These are phyloP conservation scores for Euzetes globulus DNA, from an alignment of 2,888 invertebrate species.

Conservation along the genomic window DNA sequence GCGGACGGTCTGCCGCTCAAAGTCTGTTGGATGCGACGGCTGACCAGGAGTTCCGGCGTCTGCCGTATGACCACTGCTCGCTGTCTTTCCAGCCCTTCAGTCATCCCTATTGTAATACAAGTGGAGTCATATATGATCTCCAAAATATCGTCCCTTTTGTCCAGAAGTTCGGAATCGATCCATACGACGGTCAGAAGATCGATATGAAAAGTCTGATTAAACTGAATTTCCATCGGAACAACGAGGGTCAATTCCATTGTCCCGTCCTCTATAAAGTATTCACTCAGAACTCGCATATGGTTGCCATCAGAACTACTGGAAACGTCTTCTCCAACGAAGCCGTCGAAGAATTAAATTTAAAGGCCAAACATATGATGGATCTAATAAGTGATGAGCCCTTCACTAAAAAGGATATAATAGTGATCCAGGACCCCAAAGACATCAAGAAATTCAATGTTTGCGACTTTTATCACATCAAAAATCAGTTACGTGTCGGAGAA, in stretches of 20 bases:
- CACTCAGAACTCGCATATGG: conserved; percentile 87
- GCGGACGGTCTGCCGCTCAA: conserved; percentile 44
- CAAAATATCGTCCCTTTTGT: conserved; percentile 71
- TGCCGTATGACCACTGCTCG: conserved; percentile 77
- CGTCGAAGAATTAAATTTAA: conserved; percentile 89
- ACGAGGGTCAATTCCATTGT: conserved; percentile 65
- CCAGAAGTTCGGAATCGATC: conserved; percentile 85
- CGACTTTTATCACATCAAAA: conserved; percentile 83
- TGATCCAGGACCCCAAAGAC: conserved; percentile 59
- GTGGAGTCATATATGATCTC: conserved; percentile 51
- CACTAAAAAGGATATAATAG: conserved; percentile 74
- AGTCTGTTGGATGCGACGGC: conserved; percentile 52
- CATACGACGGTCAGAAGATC: conserved; percentile 80
- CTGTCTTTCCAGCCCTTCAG: conserved; percentile 85
- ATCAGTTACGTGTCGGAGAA: conserved; percentile 56
- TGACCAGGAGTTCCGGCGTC: conserved; percentile 65
- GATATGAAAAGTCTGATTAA: conserved; percentile 73
- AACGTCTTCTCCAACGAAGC: conserved; percentile 95
- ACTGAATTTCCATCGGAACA: conserved; percentile 78
- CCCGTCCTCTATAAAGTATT: conserved; percentile 88
- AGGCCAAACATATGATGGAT: conserved; percentile 81
- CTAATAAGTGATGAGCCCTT: conserved; percentile 83
- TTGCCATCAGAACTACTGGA: conserved; percentile 78
- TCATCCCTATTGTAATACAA: conserved; percentile 77
- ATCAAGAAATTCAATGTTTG: conserved; percentile 90